Evolutionary conservation across 2,113 vertebrate genomes (phyloP), one percentile per base, ranked within the genome.

Genomic region (Pachypanchax playfairii): DNA sequence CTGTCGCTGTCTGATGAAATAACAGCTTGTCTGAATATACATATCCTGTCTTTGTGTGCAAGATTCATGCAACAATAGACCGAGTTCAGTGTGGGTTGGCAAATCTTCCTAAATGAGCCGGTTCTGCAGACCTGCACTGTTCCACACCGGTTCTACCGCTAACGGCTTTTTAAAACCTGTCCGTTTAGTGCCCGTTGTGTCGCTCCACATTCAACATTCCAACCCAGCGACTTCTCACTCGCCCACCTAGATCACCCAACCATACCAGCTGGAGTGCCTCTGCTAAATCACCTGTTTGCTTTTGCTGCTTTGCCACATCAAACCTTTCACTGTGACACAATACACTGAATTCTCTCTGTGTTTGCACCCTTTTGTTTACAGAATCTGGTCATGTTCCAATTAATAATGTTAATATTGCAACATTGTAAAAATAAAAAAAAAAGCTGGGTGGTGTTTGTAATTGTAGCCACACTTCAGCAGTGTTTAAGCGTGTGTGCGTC

Each of bases 201-300:
- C 33, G 38, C 29, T 64, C 74, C 31, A 51, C 29, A 33, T 66
- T 24, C 29, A n/a, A 6, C 56, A 35, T 61, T 49, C 35, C 50
- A 63, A 36, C 68, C 70, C 36, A 15, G 21, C 24, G 25, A 41
- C 61, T 72, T 67, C 57, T 50, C 4, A 39, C 59, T 61, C 5
- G 63, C 77, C 73, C 66, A 66, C 73, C 70, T 60, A 74, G 41
- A 52, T 54, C 15, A 25, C 28, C 33, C 6, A 28, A 15, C 46
- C 48, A 5, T 44, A 60, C 81, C 78, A 82, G 65, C 52, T 87
- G 86, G 80, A 77, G 14, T 21, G 26, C 31, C 57, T 65, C 72
- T 35, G 50, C 77, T 20, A 0, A 38, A 53, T 58, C 69, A 77
- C 74, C 82, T 77, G 31, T 73, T 59, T 75, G 41, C 38, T 53